Percentiles rank a stretch among this genome's conserved stretches.
These are phyloP conservation scores for Harpegnathos saltator DNA, from an alignment of 1,140 invertebrate species.

Conservation along the genomic window DNA sequence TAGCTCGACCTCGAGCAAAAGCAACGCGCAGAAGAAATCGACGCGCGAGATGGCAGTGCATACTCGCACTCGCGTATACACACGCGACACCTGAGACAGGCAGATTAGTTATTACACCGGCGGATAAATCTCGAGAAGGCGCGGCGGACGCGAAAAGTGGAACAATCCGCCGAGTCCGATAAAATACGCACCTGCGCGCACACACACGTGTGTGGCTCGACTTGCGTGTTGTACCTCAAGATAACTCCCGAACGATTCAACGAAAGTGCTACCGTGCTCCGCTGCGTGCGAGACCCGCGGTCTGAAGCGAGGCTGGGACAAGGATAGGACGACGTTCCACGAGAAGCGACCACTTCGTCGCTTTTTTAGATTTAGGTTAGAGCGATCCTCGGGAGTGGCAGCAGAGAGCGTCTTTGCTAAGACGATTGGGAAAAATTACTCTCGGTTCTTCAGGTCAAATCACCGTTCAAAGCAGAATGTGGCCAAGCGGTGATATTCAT, in stretches of 20 bases:
- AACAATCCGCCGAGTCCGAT: conserved; percentile 28
- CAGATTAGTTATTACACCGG: conserved; percentile 37
- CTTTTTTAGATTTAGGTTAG: too few relatives aligned
- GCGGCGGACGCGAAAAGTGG: conserved; percentile 38
- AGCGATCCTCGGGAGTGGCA: too few relatives aligned
- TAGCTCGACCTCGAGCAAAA: conserved; percentile 4
- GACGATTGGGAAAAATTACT: too few relatives aligned
- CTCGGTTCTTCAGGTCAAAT: too few relatives aligned
- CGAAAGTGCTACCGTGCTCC: conserved; percentile 16
- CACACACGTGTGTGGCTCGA: not conserved
- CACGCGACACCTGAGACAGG: conserved; percentile 27
- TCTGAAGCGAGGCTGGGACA: not conserved
- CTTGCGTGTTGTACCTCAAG: conserved; percentile 25
- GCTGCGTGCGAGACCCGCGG: not conserved
- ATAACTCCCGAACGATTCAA: conserved; percentile 34
- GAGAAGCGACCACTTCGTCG: too few relatives aligned
- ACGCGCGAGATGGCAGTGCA: conserved; percentile 20
- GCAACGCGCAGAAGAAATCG: conserved; percentile 26
- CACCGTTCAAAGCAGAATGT: too few relatives aligned
- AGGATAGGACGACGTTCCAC: too few relatives aligned
- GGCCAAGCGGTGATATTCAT: too few relatives aligned
- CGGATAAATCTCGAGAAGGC: conserved; percentile 36
- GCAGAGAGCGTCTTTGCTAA: too few relatives aligned
- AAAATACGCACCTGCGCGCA: conserved; percentile 20
- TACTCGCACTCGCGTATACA: too few relatives aligned